These are phyloP conservation scores for Drosophila quadrilineata DNA, from an alignment of 1,140 invertebrate species.

Conservation along the genomic window DNA sequence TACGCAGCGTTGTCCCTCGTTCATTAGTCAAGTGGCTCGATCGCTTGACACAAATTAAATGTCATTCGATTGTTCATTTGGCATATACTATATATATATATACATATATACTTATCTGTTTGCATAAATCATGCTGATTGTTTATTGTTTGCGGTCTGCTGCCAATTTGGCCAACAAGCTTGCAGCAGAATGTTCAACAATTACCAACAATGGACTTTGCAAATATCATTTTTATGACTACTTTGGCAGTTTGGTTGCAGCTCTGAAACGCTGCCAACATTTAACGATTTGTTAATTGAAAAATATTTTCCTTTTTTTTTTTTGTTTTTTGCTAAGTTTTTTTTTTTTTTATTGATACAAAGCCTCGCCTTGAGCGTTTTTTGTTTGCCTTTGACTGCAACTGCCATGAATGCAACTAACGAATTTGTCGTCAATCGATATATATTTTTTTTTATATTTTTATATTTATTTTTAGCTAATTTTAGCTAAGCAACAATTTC, in stretches of 20 bases:
- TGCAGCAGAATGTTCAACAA: slow-evolving; percentile 1
- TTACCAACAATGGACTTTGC: background rate
- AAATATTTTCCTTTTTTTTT: too few species aligned
- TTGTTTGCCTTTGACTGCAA: slow-evolving; percentile 39
- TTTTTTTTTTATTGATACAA: slow-evolving; percentile 26
- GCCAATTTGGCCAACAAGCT: slow-evolving; percentile 23
- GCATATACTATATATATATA: too few species aligned
- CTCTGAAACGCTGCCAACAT: slow-evolving; percentile 11
- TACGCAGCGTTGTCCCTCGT: slow-evolving; percentile 25
- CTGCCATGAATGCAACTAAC: slow-evolving; percentile 22
- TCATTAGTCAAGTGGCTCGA: slow-evolving; percentile 39
- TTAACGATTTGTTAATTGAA: slow-evolving; percentile 37
- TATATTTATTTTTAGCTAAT: slow-evolving; percentile 10
- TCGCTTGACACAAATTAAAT: slow-evolving; percentile 71
- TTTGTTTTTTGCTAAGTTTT: slow-evolving; percentile 26
- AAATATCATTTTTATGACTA: slow-evolving; percentile 7
- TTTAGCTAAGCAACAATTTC: too few species aligned
- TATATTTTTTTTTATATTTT: too few species aligned
- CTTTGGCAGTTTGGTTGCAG: background rate
- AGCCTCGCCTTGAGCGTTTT: slow-evolving; percentile 56
- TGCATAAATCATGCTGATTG: slow-evolving; percentile 31
- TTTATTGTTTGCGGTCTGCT: slow-evolving; percentile 10
- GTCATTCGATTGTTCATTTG: too few species aligned
- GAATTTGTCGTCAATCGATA: slow-evolving; percentile 18
- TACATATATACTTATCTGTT: too few species aligned